Evolutionary conservation across 2,113 vertebrate species (phyloP).

Genomic region (Hippoglossus stenolepis): DNA sequence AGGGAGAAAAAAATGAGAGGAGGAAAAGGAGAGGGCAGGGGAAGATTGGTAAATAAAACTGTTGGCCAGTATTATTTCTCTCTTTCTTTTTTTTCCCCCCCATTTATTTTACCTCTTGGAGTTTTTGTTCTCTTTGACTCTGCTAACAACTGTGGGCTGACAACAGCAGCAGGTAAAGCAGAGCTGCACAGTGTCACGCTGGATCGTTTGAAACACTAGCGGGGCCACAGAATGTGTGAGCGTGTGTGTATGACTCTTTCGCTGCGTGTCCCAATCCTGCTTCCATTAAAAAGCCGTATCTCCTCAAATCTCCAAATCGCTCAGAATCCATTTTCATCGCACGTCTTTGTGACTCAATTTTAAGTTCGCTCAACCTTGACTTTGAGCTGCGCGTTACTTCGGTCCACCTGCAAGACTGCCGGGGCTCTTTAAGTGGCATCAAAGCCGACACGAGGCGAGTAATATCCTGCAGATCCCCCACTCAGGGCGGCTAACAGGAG

Average conservation of each 20-base stretch:
- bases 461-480: constrained; percentile 17
- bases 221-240: neutral
- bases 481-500: constrained; percentile 11
- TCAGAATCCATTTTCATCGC: constrained; percentile 62
- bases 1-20: constrained; percentile 64
- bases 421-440: constrained; percentile 45
- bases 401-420: constrained; percentile 39
- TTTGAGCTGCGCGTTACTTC: constrained; percentile 11
- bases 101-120: constrained; percentile 29
- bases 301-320: constrained; percentile 43
- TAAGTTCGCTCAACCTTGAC: constrained; percentile 44
- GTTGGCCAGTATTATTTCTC: constrained; percentile 66
- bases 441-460: constrained; percentile 27
- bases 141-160: constrained; percentile 52
- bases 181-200: constrained; percentile 12
- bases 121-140: constrained; percentile 41
- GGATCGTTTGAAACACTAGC: constrained; percentile 37
- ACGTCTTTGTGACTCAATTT: constrained; percentile 46
- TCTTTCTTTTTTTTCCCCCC: constrained; percentile 11
- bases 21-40: constrained; percentile 52
- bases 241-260: neutral
- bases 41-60: constrained; percentile 76
- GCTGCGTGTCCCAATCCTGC: neutral
- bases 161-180: constrained; percentile 44
- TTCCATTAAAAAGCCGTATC: constrained; percentile 55